A percentile compares a stretch with the other conserved stretches of the same genome.
Evolutionary conservation across 2,797 vertebrate genomes (phyloP).

Genomic region (Pyrocephalus nanus): DNA sequence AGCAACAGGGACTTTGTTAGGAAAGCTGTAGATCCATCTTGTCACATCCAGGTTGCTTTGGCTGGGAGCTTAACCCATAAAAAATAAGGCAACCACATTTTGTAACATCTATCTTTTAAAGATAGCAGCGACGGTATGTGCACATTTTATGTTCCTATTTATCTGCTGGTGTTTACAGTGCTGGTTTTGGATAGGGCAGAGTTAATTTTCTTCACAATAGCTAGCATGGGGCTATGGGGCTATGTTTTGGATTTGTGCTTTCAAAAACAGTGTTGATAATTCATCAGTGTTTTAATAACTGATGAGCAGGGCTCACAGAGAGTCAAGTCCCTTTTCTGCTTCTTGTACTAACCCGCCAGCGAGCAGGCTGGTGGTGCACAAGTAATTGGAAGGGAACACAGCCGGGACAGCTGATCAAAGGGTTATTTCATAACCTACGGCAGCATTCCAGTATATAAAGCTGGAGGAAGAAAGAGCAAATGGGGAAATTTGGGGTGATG

Average conservation of each 20-base stretch:
- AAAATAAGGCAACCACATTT: not conserved
- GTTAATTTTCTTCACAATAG: not conserved
- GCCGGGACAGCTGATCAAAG: not conserved
- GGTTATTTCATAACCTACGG: not conserved
- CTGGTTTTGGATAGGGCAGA: not conserved
- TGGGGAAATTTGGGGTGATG: not conserved
- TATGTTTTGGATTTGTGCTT: not conserved
- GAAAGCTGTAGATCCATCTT: conserved; percentile 3
- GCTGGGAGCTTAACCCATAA: not conserved
- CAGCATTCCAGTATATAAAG: not conserved
- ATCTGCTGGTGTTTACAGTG: not conserved
- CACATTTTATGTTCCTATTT: not conserved
- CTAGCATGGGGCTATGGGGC: too few species aligned
- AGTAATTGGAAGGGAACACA: not conserved
- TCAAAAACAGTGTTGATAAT: not conserved
- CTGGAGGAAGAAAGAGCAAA: not conserved
- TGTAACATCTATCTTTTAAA: not conserved
- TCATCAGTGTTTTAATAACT: not conserved
- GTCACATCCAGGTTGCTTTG: not conserved
- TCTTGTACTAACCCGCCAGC: rapidly evolving
- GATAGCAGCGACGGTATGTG: not conserved
- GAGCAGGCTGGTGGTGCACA: too few species aligned
- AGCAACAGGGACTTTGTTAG: not conserved
- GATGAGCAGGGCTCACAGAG: not conserved
- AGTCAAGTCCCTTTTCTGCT: not conserved